A percentile compares a stretch with the other conserved stretches of the same genome.
Evolutionary conservation across 1,140 invertebrate species (phyloP).

Genomic region (Orchestia grillus): DNA sequence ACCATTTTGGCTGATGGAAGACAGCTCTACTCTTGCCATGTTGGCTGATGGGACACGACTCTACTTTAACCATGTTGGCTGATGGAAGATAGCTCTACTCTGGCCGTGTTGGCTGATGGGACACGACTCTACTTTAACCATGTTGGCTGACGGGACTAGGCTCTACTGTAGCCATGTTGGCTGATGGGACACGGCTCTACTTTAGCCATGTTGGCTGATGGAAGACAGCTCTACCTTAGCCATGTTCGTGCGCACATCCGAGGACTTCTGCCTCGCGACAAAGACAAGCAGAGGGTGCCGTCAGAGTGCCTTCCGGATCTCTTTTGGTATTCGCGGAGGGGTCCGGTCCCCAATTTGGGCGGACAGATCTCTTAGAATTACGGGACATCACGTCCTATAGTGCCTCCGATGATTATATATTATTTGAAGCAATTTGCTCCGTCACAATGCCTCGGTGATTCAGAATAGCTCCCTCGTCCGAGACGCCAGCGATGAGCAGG

Average conservation of each 20-base stretch:
- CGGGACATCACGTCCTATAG: constrained; percentile 45
- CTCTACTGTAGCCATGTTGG: neutral
- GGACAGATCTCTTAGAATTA: constrained; percentile 54
- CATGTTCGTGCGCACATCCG: neutral
- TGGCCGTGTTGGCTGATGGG: neutral
- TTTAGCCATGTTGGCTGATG: neutral
- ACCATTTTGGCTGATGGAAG: neutral
- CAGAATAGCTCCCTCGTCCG: neutral
- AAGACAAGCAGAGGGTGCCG: neutral
- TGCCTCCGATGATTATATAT: constrained; percentile 53
- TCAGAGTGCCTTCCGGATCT: neutral
- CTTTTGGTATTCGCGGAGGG: constrained; percentile 18
- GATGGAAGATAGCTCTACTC: neutral
- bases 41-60: neutral
- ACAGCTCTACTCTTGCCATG: neutral
- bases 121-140: neutral
- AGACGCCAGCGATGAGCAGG: neutral
- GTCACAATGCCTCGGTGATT: constrained; percentile 46
- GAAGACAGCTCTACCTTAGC: too few relatives aligned
- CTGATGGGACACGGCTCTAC: neutral
- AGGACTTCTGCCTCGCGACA: neutral
- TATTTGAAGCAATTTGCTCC: constrained; percentile 53
- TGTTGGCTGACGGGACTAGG: neutral
- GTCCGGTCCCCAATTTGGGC: neutral
- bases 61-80: neutral